Evolutionary conservation across 2,113 vertebrate species (phyloP), one percentile per base, ranked within the genome.

Genomic region (Proteles cristata): DNA sequence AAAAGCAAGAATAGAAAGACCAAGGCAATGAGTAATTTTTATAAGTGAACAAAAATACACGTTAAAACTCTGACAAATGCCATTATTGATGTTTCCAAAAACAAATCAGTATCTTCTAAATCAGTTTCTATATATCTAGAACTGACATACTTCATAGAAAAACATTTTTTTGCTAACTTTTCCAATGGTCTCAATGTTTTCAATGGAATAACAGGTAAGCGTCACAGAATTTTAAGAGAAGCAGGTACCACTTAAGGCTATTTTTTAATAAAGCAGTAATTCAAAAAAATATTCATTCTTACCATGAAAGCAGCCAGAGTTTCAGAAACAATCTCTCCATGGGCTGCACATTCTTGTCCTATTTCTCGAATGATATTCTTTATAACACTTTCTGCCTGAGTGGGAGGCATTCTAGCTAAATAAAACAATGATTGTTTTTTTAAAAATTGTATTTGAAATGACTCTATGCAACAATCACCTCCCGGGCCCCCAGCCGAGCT

Each of bases 301-400:
- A 99, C 99, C 99, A 99, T 98, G 96, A 99, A 99, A 1, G 99
- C 99, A 83, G 98, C 98, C 96, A 99, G 83, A 7, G 99, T 99
- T 97, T 99, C 99, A 0, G 99, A 98, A 65, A 99, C 97, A 0
- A 55, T 92, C 0, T 99, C 98, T 89, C 99, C 99, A 43, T 55
- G 98, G 43, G 82, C 81, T 0, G 98, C 97, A 79, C 99, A 99
- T 97, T 99, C 97, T 88, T 98, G 98, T 0, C 97, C 98, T 50
- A 99, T 98, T 66, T 99, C 98, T 1, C 98, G 89, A 65, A 99
- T 98, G 0, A 99, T 99, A 74, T 92, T 98, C 98, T 98, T 99
- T 88, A 99, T 98, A 74, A 99, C 98, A 11, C 97, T 97, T 92
- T 99, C 99, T 15, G 98, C 98, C 55, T 97, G 99, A 85, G 97